Percentiles rank a stretch among this genome's conserved stretches.
phyloP scores from a whole-genome alignment of 2,113 vertebrate species.

The Dicentrarchus labrax region DNA sequence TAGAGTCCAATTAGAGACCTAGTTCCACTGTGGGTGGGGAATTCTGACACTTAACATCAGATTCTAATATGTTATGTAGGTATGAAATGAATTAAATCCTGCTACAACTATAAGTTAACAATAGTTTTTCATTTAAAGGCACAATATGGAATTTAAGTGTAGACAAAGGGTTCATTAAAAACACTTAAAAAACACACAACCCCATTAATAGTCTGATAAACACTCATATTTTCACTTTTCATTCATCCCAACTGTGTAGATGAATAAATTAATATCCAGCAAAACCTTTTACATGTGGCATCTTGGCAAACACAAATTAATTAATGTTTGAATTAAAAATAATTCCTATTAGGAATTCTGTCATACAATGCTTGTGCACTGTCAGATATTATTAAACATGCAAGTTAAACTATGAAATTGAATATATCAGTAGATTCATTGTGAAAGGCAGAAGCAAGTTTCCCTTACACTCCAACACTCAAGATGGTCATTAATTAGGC shows the following conservation, averaged over 20 bases:
- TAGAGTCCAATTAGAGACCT: background rate
- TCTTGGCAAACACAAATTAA: too few species aligned
- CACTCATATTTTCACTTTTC: background rate
- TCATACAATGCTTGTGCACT: background rate
- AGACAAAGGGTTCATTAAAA: background rate
- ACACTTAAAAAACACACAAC: background rate
- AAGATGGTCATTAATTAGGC: background rate
- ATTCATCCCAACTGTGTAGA: too few species aligned
- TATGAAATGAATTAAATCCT: background rate
- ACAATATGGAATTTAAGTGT: too few species aligned
- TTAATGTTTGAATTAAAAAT: too few species aligned
- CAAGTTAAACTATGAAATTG: background rate
- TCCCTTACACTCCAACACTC: background rate
- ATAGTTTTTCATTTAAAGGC: too few species aligned
- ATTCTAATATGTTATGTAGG: background rate
- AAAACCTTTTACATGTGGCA: too few species aligned
- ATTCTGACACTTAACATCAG: background rate
- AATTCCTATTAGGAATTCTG: background rate
- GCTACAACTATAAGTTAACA: too few species aligned
- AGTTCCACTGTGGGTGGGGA: background rate
- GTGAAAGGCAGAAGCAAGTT: background rate
- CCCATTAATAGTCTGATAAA: background rate
- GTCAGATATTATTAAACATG: background rate
- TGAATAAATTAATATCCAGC: background rate
- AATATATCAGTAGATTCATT: background rate